A percentile compares a stretch with the other conserved stretches of the same genome.
Evolutionary conservation across 2,888 invertebrate species (phyloP).

Genomic region (Agrochola lychnidis): DNA sequence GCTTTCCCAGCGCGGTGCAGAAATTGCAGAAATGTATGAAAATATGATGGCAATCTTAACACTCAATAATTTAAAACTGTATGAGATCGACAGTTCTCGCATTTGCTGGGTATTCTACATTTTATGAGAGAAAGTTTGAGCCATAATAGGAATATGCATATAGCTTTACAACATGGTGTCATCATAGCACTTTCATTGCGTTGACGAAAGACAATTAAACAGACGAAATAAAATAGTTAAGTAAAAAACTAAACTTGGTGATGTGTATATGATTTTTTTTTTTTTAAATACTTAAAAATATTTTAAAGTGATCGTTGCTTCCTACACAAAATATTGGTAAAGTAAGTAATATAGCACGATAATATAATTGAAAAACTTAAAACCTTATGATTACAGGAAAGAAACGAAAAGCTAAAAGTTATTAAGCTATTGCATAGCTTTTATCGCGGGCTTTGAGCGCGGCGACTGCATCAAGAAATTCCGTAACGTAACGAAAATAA

Average conservation of each 20-base stretch:
- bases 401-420: background rate
- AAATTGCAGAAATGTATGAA: constrained; percentile 30
- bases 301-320: background rate
- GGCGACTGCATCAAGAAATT: too few relatives aligned
- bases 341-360: background rate
- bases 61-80: constrained; percentile 24
- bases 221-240: background rate
- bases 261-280: too few relatives aligned
- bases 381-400: background rate
- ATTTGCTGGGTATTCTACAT: constrained; percentile 19
- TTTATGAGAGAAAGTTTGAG: constrained; percentile 39
- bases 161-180: constrained; percentile 13
- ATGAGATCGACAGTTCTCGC: constrained; percentile 22
- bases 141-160: background rate
- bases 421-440: too few relatives aligned
- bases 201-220: constrained; percentile 17
- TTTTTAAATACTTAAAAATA: background rate
- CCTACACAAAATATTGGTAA: background rate
- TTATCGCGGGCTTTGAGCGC: too few relatives aligned
- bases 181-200: constrained; percentile 18
- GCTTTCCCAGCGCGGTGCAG: constrained; percentile 20
- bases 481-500: too few relatives aligned
- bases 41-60: constrained; percentile 44
- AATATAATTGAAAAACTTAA: constrained; percentile 11
- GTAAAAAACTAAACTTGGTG: background rate